Evolutionary conservation across 1,140 invertebrate genomes (phyloP).

Genomic region (Drosophila tani): DNA sequence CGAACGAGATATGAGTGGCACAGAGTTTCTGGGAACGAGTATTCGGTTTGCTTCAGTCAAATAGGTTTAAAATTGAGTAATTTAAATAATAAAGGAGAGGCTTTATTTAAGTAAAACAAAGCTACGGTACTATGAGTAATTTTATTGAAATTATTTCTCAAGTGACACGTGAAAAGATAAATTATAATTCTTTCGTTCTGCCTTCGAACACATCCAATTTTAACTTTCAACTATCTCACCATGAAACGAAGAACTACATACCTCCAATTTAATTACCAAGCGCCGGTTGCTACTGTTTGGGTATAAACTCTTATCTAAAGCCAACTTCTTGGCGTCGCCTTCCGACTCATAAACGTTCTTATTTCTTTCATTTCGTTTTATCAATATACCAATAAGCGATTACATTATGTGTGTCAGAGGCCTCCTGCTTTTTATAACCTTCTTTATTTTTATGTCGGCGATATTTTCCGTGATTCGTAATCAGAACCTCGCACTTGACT

Average conservation of each 20-base stretch:
- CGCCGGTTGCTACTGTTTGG: slow-evolving; percentile 12
- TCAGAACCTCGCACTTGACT: slow-evolving; percentile 49
- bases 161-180: no score
- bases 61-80: background rate
- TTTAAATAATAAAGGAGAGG: background rate
- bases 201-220: background rate
- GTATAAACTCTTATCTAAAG: slow-evolving; percentile 59
- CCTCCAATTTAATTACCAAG: slow-evolving; percentile 25
- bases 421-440: slow-evolving; percentile 26
- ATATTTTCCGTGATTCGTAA: slow-evolving; percentile 45
- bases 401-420: slow-evolving; percentile 31
- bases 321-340: slow-evolving; percentile 23
- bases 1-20: background rate
- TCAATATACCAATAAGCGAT: slow-evolving; percentile 43
- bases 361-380: slow-evolving; percentile 23
- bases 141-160: background rate
- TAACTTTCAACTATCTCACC: background rate
- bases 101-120: background rate
- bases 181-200: background rate
- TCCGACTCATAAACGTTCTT: slow-evolving; percentile 22
- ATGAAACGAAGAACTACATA: background rate
- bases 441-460: slow-evolving; percentile 26
- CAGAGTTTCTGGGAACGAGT: background rate
- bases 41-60: background rate
- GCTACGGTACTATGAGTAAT: background rate